Evolutionary conservation across 1,140 invertebrate genomes (phyloP).

Genomic region (Lethrus apterus): DNA sequence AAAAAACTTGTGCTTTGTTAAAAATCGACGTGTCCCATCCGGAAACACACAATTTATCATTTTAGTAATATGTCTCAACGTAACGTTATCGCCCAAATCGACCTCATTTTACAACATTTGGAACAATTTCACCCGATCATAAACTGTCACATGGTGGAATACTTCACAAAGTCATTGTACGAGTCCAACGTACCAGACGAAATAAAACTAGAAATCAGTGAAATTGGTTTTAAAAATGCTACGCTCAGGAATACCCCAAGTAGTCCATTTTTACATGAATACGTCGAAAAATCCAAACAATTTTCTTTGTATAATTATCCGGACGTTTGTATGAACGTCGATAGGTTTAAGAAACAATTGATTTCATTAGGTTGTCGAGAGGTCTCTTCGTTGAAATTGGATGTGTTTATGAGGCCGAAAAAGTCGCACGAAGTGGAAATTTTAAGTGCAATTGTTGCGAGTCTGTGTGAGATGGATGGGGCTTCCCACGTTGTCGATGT

Average conservation of each 20-base stretch:
- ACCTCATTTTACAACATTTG: slow-evolving; percentile 50
- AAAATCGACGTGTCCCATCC: slow-evolving; percentile 50
- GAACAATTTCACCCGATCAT: slow-evolving; percentile 52
- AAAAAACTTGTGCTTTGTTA: slow-evolving; percentile 56
- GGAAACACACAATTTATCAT: slow-evolving; percentile 46
- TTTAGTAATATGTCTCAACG: slow-evolving; percentile 35
- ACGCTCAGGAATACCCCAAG: too few relatives aligned
- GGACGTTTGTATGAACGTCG: slow-evolving; percentile 40
- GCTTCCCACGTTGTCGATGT: slow-evolving; percentile 63
- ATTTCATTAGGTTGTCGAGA: slow-evolving; percentile 30
- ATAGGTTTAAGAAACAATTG: slow-evolving; percentile 41
- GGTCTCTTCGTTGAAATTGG: slow-evolving; percentile 30
- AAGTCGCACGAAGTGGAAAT: slow-evolving; percentile 75
- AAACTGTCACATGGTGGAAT: slow-evolving; percentile 75
- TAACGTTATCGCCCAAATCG: slow-evolving; percentile 41
- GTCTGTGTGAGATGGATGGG: slow-evolving; percentile 35
- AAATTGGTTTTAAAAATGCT: slow-evolving; percentile 36
- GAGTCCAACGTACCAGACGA: slow-evolving; percentile 47
- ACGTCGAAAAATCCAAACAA: slow-evolving; percentile 31
- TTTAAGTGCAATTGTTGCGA: slow-evolving; percentile 40
- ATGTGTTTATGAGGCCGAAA: slow-evolving; percentile 68
- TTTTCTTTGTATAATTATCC: slow-evolving; percentile 40
- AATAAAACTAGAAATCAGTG: slow-evolving; percentile 48
- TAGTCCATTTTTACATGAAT: slow-evolving; percentile 28
- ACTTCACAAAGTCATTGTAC: slow-evolving; percentile 67